Percentiles rank a stretch among this genome's conserved stretches.
These are phyloP conservation scores for Chymomyza fuscimana DNA, from an alignment of 2,888 invertebrate genomes.

Conservation along the genomic window DNA sequence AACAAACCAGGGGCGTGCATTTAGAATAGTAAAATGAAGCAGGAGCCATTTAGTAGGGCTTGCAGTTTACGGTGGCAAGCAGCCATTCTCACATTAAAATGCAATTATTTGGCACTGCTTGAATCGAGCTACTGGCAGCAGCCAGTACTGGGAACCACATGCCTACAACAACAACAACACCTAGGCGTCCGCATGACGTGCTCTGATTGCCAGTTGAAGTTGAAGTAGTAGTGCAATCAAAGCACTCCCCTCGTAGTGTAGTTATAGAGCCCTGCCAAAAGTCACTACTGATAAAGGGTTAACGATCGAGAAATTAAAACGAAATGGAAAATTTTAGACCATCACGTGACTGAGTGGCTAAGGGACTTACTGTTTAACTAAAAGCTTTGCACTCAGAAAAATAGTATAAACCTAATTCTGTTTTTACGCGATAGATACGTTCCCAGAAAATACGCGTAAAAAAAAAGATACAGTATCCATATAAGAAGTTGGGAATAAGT, in stretches of 20 bases:
- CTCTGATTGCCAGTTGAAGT: slow-evolving; percentile 15
- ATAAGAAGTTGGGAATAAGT: too few relatives aligned
- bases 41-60: neutral
- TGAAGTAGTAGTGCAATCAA: neutral
- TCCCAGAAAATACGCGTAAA: too few relatives aligned
- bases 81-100: slow-evolving; percentile 76
- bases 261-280: slow-evolving; percentile 21
- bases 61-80: slow-evolving; percentile 24
- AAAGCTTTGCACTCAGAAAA: neutral
- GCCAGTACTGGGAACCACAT: slow-evolving; percentile 16
- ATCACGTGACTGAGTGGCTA: slow-evolving; percentile 40
- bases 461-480: too few relatives aligned
- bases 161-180: slow-evolving; percentile 10
- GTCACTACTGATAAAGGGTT: slow-evolving; percentile 57
- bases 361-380: neutral
- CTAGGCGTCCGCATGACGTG: slow-evolving; percentile 14
- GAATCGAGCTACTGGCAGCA: slow-evolving; percentile 28
- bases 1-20: slow-evolving; percentile 21
- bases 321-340: slow-evolving; percentile 33
- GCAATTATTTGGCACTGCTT: slow-evolving; percentile 76
- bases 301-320: slow-evolving; percentile 75
- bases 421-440: too few relatives aligned
- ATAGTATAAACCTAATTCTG: too few relatives aligned
- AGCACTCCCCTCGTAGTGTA: neutral
- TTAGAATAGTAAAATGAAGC: neutral